Percentiles rank a stretch among this genome's conserved stretches.
Evolutionary conservation across 2,888 invertebrate species (phyloP).

Genomic region (Drepana falcataria): DNA sequence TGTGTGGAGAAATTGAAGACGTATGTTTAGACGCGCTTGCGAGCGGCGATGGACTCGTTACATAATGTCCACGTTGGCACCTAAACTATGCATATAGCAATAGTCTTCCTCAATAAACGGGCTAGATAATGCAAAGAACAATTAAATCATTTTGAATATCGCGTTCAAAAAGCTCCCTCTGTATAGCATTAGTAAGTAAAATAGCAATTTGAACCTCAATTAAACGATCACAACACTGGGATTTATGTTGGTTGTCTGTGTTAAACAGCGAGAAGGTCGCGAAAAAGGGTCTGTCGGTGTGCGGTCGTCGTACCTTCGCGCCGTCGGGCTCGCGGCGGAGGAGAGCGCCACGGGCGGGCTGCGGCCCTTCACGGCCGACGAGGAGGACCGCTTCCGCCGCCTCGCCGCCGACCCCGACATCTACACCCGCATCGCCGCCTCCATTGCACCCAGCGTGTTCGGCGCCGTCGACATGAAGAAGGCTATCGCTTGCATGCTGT

Average conservation of each 20-base stretch:
- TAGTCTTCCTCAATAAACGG: too few species aligned
- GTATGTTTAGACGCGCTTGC: too few species aligned
- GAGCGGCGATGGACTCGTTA: too few species aligned
- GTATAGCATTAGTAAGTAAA: too few species aligned
- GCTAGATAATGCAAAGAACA: too few species aligned
- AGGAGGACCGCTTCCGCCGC: slow-evolving; percentile 86
- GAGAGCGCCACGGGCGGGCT: slow-evolving; percentile 86
- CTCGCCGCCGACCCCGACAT: slow-evolving; percentile 91
- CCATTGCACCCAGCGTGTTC: slow-evolving; percentile 98
- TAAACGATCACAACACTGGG: background rate
- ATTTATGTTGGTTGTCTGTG: background rate
- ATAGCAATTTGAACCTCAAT: too few species aligned
- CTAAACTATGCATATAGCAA: too few species aligned
- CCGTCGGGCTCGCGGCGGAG: slow-evolving; percentile 94
- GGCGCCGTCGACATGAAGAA: slow-evolving; percentile 97
- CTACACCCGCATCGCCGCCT: slow-evolving; percentile 92
- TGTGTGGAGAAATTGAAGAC: too few species aligned
- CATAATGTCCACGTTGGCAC: too few species aligned
- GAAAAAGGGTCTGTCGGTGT: slow-evolving; percentile 93
- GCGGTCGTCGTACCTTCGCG: slow-evolving; percentile 94
- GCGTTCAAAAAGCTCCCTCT: too few species aligned
- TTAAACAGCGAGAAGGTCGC: slow-evolving; percentile 82
- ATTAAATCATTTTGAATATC: background rate
- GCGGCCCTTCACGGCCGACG: slow-evolving; percentile 66
- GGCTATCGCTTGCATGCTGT: slow-evolving; percentile 95